phyloP scores from a whole-genome alignment of 92 coral and sea anemone species.

The Parazoanthus atlanticus region DNA sequence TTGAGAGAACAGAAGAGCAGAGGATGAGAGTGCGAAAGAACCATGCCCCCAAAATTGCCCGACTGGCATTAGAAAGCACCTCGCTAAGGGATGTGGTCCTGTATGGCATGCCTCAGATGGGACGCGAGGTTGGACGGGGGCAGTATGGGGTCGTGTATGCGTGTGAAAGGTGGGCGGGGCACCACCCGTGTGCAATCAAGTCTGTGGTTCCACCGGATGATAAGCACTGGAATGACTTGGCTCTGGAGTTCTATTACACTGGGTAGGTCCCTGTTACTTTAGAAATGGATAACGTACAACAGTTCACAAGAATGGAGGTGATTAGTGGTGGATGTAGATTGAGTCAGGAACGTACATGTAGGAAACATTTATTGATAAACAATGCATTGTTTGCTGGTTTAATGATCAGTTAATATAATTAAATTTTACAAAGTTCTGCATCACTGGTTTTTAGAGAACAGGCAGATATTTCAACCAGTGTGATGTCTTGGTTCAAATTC shows the following conservation, averaged over 20 bases:
- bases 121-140: conserved; percentile 98
- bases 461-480: too few relatives aligned
- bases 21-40: conserved; percentile 89
- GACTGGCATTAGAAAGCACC: conserved; percentile 94
- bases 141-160: conserved; percentile 99
- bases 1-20: conserved; percentile 91
- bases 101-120: conserved; percentile 96
- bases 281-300: not conserved
- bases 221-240: conserved; percentile 99
- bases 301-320: too few relatives aligned
- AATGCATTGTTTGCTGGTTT: too few relatives aligned
- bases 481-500: too few relatives aligned
- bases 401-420: too few relatives aligned
- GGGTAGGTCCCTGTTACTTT: conserved; percentile 53
- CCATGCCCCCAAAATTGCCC: conserved; percentile 95
- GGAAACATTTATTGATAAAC: too few relatives aligned
- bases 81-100: conserved; percentile 94
- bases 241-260: conserved; percentile 94
- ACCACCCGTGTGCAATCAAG: conserved; percentile 94
- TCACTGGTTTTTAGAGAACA: too few relatives aligned
- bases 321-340: too few relatives aligned
- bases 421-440: too few relatives aligned
- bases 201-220: conserved; percentile 99
- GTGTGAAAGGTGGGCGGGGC: conserved; percentile 99
- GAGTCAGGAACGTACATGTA: too few relatives aligned